Conservation (phyloP, 2,797 vertebrate genomes). For the Echiichthys vipera region DNA sequence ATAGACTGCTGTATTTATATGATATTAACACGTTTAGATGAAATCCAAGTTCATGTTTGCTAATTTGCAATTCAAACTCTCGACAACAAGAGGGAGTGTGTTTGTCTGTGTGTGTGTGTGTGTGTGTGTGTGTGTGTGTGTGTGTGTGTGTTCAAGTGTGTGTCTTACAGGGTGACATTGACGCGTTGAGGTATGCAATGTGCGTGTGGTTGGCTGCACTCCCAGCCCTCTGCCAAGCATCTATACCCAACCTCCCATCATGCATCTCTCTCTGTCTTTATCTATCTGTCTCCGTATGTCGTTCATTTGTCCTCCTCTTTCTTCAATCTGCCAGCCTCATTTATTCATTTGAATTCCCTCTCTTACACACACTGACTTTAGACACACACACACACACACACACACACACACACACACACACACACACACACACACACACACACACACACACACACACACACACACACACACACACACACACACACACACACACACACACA, state of each 20-base stretch:
- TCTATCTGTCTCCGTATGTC: constrained; percentile 27
- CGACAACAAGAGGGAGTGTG: neutral
- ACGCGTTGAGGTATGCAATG: constrained; percentile 11
- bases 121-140: constrained; percentile 24
- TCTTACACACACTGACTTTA: neutral
- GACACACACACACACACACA: neutral
- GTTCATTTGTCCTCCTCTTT: constrained; percentile 42
- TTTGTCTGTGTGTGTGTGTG: constrained; percentile 18
- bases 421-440: neutral
- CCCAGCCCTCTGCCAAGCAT: constrained; percentile 34
- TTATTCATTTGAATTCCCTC: constrained; percentile 44
- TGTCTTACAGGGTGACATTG: constrained; percentile 23
- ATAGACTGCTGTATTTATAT: neutral
- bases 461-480: constrained; percentile 18
- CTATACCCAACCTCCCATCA: constrained; percentile 52
- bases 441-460: constrained; percentile 1
- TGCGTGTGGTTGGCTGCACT: constrained; percentile 36
- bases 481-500: constrained; percentile 33
- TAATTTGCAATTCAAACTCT: constrained; percentile 14
- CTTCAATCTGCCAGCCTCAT: constrained; percentile 35
- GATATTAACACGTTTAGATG: neutral
- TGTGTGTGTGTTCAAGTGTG: constrained; percentile 18
- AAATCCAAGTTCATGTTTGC: neutral
- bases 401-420: neutral
- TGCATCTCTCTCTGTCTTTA: constrained; percentile 41